A percentile compares a stretch with the other conserved stretches of the same genome.
Evolutionary conservation across 1,140 invertebrate genomes (phyloP).

Genomic region (Hormaphis cornu): DNA sequence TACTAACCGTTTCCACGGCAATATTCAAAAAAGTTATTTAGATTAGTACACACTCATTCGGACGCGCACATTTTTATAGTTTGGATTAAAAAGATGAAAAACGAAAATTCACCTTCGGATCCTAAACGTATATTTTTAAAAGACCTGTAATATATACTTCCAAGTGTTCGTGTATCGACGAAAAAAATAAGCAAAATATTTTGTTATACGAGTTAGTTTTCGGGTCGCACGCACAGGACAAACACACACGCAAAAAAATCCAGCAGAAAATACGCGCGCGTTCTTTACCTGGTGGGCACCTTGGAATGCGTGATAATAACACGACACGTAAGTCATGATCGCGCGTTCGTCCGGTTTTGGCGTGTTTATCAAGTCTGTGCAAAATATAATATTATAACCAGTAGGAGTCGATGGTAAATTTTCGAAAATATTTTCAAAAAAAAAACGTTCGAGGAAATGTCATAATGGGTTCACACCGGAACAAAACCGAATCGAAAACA

Average conservation of each 20-base stretch:
- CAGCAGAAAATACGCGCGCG: background rate
- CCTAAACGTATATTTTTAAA: no score
- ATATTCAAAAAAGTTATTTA: no score
- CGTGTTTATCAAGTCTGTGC: conserved; percentile 97
- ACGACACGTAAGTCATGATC: conserved; percentile 97
- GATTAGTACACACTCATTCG: no score
- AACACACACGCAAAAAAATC: background rate
- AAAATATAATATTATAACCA: conserved; percentile 39
- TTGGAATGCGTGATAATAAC: conserved; percentile 98
- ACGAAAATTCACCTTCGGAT: no score
- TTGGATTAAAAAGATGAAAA: no score
- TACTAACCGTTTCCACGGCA: no score
- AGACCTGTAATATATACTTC: no score
- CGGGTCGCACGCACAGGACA: background rate
- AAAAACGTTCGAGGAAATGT: background rate
- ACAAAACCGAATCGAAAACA: no score
- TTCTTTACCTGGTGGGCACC: conserved; percentile 88
- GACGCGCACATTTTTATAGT: no score
- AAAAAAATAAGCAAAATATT: background rate
- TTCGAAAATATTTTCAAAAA: background rate
- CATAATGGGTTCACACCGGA: no score
- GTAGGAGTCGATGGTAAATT: no score
- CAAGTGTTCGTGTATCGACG: no score
- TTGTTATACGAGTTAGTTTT: background rate
- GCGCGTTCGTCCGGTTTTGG: conserved; percentile 95